A percentile compares a stretch with the other conserved stretches of the same genome.
Evolutionary conservation across 2,113 vertebrate species (phyloP).

Genomic region (Bubo bubo): DNA sequence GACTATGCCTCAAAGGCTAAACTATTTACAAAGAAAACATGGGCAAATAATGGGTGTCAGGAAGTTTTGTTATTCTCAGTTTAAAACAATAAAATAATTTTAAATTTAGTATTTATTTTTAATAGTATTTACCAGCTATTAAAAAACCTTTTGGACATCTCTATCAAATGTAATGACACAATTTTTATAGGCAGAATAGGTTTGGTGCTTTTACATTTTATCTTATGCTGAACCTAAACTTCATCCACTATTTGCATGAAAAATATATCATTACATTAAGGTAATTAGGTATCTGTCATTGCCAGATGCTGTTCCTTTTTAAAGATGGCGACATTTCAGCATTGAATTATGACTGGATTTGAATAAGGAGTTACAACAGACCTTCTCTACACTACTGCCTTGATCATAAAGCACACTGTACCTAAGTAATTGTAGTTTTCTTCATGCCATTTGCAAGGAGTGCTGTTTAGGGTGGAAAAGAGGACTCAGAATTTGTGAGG

Average conservation of each 20-base stretch:
- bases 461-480: neutral
- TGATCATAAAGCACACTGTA: neutral
- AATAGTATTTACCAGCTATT: neutral
- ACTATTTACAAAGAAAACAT: neutral
- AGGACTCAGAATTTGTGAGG: neutral
- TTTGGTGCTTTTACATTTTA: neutral
- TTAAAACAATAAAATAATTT: neutral
- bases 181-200: neutral
- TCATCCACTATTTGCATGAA: neutral
- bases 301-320: constrained; percentile 15
- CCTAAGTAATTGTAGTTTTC: neutral
- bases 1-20: neutral
- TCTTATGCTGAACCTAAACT: neutral
- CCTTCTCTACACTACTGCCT: neutral
- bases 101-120: neutral
- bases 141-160: neutral
- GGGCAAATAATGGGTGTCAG: neutral
- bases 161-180: neutral
- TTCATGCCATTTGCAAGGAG: neutral
- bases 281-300: constrained; percentile 46
- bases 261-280: neutral
- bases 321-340: constrained; percentile 27
- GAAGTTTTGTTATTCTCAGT: neutral
- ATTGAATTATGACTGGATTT: constrained; percentile 12
- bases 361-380: neutral